Base-by-base conservation (phyloP, 2,113 vertebrate genomes). In the Stigmatopora nigra region DNA sequence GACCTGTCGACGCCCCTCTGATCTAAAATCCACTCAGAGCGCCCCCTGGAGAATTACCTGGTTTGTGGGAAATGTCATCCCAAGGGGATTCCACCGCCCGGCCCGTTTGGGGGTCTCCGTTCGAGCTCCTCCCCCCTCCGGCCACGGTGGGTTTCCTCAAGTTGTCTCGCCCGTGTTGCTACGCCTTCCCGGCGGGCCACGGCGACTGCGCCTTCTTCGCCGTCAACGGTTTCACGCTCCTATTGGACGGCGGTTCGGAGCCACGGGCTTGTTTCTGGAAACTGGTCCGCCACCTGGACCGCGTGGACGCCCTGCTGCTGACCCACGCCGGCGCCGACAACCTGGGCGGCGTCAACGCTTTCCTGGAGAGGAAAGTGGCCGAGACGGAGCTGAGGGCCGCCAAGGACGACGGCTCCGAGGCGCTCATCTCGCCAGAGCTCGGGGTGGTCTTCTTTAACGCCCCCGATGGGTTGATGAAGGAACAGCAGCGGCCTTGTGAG, bases 121-220 rank as follows among this genome's bases (percentile, higher is more conserved):
- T 99, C 0, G 95, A 98, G 67, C 90, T 98, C 35, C 88, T 98
- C 17, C 94, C 96, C 67, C 94, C 95, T 0, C 96, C 96, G 0
- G 89, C 89, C 61, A 93, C 94, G 0, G 93, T 94, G 0, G 97
- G 95, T 0, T 98, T 99, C 84, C 90, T 99, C 19, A 94, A 96
- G 78, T 90, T 99, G 20, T 94, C 93, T 53, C 92, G 91, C 46
- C 97, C 97, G 4, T 99, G 97, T 91, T 99, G 96, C 89, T 99
- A 99, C 10, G 86, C 98, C 69, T 99, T 99, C 71, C 97, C 97
- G 0, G 97, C 95, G 0, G 96, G 97, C 12, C 88, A 93, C 0
- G 96, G 97, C 0, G 95, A 98, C 48, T 93, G 94, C 0, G 94
- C 96, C 41, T 96, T 98, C 68, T 98, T 99, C 1, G 94, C 94